phyloP scores from a whole-genome alignment of 2,797 vertebrate genomes.

The Trachurus trachurus region DNA sequence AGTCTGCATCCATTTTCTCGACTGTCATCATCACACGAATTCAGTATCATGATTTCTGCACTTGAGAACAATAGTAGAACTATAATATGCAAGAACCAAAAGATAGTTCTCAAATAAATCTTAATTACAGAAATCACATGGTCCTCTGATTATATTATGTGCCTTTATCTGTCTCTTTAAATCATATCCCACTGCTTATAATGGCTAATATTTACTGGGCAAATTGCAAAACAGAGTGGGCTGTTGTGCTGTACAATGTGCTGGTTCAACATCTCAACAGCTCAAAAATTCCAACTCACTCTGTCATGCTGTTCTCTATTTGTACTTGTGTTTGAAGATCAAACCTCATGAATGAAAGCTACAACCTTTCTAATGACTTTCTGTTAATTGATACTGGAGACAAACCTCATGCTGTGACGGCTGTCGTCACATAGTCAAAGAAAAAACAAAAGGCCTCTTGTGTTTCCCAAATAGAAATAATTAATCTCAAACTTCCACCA shows the following conservation, averaged over 20 bases:
- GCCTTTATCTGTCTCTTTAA: background rate
- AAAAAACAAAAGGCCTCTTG: background rate
- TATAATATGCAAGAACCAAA: background rate
- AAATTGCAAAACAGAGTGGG: background rate
- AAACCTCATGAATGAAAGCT: constrained; percentile 22
- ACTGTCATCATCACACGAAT: background rate
- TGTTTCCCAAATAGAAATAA: constrained; percentile 1
- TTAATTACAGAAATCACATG: background rate
- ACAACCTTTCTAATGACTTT: constrained; percentile 5
- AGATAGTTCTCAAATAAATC: background rate
- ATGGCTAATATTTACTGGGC: background rate
- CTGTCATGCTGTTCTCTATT: constrained; percentile 19
- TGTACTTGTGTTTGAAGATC: constrained; percentile 4
- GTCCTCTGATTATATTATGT: background rate
- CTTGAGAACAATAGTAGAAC: background rate
- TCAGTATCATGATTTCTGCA: background rate
- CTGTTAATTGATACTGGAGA: constrained; percentile 26
- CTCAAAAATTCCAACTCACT: constrained; percentile 12
- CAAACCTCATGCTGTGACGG: background rate
- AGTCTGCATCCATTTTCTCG: background rate
- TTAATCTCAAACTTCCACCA: constrained; percentile 41
- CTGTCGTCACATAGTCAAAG: background rate
- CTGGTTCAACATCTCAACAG: constrained; percentile 15
- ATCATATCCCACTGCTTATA: background rate
- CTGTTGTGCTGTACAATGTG: background rate